Evolutionary conservation across 2,113 vertebrate genomes (phyloP).

Genomic region (Lepidothrix coronata): DNA sequence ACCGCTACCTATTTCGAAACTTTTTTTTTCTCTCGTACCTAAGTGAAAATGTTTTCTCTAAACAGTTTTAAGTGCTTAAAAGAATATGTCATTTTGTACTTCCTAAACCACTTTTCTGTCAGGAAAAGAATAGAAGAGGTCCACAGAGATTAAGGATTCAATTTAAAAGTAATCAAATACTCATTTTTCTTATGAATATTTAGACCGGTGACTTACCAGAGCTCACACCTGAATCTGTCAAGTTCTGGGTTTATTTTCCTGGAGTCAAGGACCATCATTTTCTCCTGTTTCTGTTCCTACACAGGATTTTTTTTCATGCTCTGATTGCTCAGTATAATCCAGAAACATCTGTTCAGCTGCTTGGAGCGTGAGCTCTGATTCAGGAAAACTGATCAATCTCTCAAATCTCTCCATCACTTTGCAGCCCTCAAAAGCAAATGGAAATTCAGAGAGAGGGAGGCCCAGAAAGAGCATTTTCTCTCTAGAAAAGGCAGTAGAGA

Average conservation of each 20-base stretch:
- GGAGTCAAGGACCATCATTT: background rate
- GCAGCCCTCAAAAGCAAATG: background rate
- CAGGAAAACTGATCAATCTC: background rate
- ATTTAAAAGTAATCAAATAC: conserved; percentile 18
- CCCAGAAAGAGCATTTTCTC: background rate
- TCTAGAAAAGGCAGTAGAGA: background rate
- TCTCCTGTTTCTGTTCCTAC: background rate
- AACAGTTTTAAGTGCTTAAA: background rate
- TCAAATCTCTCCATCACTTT: background rate
- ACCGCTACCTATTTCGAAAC: background rate
- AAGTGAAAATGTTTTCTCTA: background rate
- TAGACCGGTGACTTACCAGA: background rate
- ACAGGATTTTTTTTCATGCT: background rate
- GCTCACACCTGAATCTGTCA: background rate
- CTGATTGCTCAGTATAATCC: background rate
- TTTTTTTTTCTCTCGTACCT: background rate
- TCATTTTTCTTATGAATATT: background rate
- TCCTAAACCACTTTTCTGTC: background rate
- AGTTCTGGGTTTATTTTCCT: background rate
- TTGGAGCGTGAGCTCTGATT: background rate
- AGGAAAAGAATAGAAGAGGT: background rate
- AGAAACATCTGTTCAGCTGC: background rate
- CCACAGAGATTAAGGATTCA: background rate
- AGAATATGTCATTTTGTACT: background rate
- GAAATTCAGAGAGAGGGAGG: background rate